Conservation (phyloP, 2,888 invertebrate species). For the Synanthedon myopaeformis region DNA sequence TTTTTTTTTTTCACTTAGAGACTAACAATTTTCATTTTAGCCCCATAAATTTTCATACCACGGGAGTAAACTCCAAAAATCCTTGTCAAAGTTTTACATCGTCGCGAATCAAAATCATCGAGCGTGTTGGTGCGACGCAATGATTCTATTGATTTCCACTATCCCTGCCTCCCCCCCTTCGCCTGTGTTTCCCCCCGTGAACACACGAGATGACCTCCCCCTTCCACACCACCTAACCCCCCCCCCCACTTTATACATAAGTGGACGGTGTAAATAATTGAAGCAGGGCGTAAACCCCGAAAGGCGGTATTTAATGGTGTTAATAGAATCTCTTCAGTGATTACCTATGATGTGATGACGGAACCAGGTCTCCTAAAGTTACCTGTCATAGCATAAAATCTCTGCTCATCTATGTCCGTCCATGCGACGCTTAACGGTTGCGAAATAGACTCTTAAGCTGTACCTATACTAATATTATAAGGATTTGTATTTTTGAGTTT, state of each 20-base stretch:
- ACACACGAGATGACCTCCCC: conserved; percentile 15
- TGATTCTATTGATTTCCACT: conserved; percentile 64
- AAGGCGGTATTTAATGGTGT: conserved; percentile 7
- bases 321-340: not conserved
- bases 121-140: conserved; percentile 30
- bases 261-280: conserved; percentile 13
- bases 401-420: too few relatives aligned
- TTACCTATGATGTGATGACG: too few relatives aligned
- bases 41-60: too few relatives aligned
- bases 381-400: too few relatives aligned
- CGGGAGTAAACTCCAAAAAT: too few relatives aligned
- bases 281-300: conserved; percentile 15
- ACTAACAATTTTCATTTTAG: too few relatives aligned
- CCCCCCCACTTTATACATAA: not conserved
- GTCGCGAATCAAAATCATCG: conserved; percentile 27
- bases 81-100: not conserved
- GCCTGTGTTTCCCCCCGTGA: conserved; percentile 8
- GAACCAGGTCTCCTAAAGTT: too few relatives aligned
- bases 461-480: too few relatives aligned
- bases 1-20: too few relatives aligned
- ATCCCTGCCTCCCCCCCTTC: conserved; percentile 15
- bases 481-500: too few relatives aligned
- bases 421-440: too few relatives aligned
- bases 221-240: not conserved
- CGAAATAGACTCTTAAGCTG: too few relatives aligned